phyloP scores from a whole-genome alignment of 1,140 invertebrate genomes.

The Lamellibrachia luymesi region DNA sequence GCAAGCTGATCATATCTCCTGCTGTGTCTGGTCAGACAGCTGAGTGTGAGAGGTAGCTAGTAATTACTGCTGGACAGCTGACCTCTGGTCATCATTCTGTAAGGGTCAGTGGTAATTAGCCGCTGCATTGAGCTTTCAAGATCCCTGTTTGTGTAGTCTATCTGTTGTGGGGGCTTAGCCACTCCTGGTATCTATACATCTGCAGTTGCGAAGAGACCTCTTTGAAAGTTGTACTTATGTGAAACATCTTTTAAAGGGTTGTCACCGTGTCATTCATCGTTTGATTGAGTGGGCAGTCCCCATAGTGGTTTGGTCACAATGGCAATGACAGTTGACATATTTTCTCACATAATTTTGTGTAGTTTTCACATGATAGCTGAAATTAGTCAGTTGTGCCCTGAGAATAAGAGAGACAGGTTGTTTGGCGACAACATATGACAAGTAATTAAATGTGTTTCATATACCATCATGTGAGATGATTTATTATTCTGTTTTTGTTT shows the following conservation, averaged over 20 bases:
- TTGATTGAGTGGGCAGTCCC: not conserved
- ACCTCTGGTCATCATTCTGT: not conserved
- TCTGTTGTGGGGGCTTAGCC: not conserved
- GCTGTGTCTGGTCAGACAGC: not conserved
- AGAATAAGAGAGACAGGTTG: not conserved
- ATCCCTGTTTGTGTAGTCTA: not conserved
- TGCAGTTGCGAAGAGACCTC: not conserved
- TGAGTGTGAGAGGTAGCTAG: not conserved
- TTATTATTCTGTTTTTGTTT: not conserved
- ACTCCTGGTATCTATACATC: not conserved
- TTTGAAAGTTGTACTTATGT: not conserved
- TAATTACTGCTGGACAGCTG: not conserved
- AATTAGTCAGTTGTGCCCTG: not conserved
- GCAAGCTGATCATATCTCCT: not conserved
- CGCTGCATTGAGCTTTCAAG: not conserved
- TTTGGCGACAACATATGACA: not conserved
- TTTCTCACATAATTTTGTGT: not conserved
- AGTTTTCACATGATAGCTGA: not conserved
- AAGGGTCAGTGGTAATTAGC: not conserved
- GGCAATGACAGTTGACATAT: not conserved
- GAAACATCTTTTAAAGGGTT: not conserved
- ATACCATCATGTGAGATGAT: not conserved
- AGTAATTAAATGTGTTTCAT: not conserved
- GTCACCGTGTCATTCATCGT: not conserved
- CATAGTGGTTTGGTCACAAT: not conserved